phyloP scores from a whole-genome alignment of 1,140 invertebrate genomes.

The Palaemon carinicauda region DNA sequence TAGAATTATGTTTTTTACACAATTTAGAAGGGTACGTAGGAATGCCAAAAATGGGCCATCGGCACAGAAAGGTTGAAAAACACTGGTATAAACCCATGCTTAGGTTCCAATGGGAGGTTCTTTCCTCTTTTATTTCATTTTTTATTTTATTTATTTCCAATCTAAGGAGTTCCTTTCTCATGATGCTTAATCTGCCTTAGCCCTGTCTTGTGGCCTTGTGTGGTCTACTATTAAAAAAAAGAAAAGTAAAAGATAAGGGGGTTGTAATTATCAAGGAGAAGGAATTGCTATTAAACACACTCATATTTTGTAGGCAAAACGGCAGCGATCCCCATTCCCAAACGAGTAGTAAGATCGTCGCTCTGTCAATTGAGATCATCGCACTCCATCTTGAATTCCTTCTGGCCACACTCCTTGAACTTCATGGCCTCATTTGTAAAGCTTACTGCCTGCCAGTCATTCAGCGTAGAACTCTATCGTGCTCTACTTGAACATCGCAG shows the following conservation, averaged over 20 bases:
- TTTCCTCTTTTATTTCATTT: conserved; percentile 29
- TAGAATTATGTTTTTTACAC: too few relatives aligned
- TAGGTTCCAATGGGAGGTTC: neutral
- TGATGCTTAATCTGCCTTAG: conserved; percentile 52
- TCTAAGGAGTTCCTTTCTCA: conserved; percentile 23
- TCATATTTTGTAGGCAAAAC: conserved; percentile 58
- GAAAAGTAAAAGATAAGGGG: conserved; percentile 36
- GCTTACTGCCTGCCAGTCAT: conserved; percentile 57
- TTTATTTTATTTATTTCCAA: conserved; percentile 17
- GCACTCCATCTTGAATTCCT: conserved; percentile 55
- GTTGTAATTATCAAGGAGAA: conserved; percentile 3
- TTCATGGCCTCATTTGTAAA: conserved; percentile 57
- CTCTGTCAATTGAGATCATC: conserved; percentile 45
- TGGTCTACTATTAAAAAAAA: conserved; percentile 35
- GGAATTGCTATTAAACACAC: conserved; percentile 53
- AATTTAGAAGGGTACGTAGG: too few relatives aligned
- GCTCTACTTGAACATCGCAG: conserved; percentile 53
- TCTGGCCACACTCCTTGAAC: conserved; percentile 54
- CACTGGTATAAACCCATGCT: too few relatives aligned
- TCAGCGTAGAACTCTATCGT: conserved; percentile 56
- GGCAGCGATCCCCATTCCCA: conserved; percentile 57
- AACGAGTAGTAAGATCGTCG: conserved; percentile 57
- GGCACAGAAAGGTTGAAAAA: too few relatives aligned
- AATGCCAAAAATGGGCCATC: too few relatives aligned
- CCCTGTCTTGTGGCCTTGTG: conserved; percentile 49